Evolutionary conservation across 2,113 vertebrate species (phyloP).

Genomic region (Talpa occidentalis): DNA sequence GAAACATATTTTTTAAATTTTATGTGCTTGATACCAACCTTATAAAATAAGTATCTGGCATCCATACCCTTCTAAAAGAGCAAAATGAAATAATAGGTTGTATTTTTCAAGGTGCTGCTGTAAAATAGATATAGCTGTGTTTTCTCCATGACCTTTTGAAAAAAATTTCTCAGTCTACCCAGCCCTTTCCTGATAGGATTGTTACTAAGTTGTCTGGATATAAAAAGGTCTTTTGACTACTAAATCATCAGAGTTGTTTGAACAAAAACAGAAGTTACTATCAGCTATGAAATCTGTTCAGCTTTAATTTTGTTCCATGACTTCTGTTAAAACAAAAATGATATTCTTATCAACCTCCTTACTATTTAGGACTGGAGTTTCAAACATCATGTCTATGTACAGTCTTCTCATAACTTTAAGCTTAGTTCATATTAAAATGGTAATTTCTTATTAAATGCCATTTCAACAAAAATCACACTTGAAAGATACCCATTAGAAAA

Average conservation of each 20-base stretch:
- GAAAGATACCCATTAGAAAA: slow-evolving; percentile 18
- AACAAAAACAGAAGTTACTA: not conserved
- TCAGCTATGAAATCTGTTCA: slow-evolving; percentile 23
- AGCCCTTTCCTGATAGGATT: not conserved
- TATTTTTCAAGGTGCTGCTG: slow-evolving; percentile 47
- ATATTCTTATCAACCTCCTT: slow-evolving; percentile 61
- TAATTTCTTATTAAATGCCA: slow-evolving; percentile 65
- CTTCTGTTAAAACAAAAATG: slow-evolving; percentile 71
- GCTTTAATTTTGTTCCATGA: slow-evolving; percentile 70
- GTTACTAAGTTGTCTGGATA: not conserved
- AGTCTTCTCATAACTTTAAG: slow-evolving; percentile 51
- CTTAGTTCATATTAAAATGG: not conserved
- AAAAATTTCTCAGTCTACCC: not conserved
- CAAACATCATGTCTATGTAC: slow-evolving; percentile 43
- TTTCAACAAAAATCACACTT: slow-evolving; percentile 30
- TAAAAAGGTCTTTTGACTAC: not conserved
- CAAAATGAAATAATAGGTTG: not conserved
- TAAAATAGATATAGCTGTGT: not conserved
- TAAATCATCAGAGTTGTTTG: not conserved
- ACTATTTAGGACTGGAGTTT: slow-evolving; percentile 62
- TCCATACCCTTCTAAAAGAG: not conserved
- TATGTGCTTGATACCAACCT: not conserved
- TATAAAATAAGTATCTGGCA: slow-evolving; percentile 6
- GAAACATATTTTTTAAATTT: slow-evolving; percentile 24
- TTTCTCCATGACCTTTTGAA: not conserved